phyloP scores from a whole-genome alignment of 2,797 vertebrate genomes.

The Manis pentadactyla region DNA sequence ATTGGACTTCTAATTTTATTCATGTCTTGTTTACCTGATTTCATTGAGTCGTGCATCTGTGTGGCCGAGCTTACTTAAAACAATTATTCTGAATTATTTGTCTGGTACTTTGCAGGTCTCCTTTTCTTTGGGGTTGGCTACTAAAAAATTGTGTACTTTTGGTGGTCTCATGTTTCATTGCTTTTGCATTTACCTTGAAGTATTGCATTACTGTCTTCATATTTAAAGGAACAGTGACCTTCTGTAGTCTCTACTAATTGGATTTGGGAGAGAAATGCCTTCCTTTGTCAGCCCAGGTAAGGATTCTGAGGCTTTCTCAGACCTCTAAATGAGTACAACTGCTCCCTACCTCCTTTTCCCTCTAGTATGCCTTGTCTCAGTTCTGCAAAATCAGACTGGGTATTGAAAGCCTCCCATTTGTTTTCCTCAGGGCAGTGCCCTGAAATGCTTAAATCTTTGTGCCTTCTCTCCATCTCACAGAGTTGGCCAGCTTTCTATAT shows the following conservation, averaged over 20 bases:
- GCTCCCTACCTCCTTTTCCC: background rate
- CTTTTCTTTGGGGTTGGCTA: background rate
- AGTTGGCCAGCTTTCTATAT: background rate
- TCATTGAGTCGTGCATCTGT: background rate
- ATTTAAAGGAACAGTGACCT: no score
- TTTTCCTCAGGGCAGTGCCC: background rate
- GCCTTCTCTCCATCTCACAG: background rate
- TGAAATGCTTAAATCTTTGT: background rate
- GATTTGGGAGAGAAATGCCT: background rate
- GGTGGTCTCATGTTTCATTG: background rate
- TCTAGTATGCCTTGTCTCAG: background rate
- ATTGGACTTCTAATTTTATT: background rate
- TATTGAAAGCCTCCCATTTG: background rate
- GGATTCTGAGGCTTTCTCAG: background rate
- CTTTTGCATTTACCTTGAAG: background rate
- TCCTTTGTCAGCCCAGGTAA: background rate
- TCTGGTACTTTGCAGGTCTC: background rate
- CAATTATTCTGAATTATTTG: background rate
- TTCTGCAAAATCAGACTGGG: background rate
- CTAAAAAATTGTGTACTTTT: background rate
- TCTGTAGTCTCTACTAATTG: background rate
- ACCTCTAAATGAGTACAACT: background rate
- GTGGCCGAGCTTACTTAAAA: no score
- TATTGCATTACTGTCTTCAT: background rate
- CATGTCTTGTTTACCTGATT: background rate